These are phyloP conservation scores for Erannis defoliaria DNA, from an alignment of 2,888 invertebrate genomes.

Conservation along the genomic window DNA sequence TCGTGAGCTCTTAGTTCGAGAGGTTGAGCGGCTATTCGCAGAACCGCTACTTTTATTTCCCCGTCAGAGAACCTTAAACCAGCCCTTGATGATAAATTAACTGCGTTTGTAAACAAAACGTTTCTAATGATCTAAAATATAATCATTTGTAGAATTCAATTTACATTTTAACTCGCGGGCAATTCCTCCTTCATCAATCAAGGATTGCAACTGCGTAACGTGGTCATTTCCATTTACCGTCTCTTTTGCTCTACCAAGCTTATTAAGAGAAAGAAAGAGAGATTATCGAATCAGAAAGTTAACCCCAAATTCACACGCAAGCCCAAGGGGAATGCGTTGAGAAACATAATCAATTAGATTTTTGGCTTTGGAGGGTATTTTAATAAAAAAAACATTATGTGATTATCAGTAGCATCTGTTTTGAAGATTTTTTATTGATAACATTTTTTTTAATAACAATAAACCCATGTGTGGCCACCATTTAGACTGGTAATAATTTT, in stretches of 20 bases:
- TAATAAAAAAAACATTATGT: neutral
- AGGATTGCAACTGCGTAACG: slow-evolving; percentile 52
- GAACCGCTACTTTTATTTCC: neutral
- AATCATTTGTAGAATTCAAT: slow-evolving; percentile 66
- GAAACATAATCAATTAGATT: slow-evolving; percentile 66
- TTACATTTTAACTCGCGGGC: slow-evolving; percentile 63
- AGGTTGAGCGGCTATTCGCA: neutral
- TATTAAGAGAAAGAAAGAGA: slow-evolving; percentile 36
- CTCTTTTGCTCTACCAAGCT: slow-evolving; percentile 32
- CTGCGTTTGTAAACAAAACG: slow-evolving; percentile 64
- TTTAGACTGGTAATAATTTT: too few species aligned
- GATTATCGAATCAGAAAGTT: slow-evolving; percentile 39
- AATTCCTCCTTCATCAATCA: slow-evolving; percentile 69
- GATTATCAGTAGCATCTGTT: slow-evolving; percentile 6
- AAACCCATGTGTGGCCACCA: too few species aligned
- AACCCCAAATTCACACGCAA: slow-evolving; percentile 59
- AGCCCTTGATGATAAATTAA: slow-evolving; percentile 37
- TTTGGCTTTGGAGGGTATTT: slow-evolving; percentile 7
- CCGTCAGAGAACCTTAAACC: slow-evolving; percentile 18
- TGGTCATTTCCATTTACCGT: slow-evolving; percentile 35
- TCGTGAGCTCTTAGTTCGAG: too few species aligned
- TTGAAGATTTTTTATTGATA: slow-evolving; percentile 1
- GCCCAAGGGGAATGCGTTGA: slow-evolving; percentile 59
- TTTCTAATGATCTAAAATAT: slow-evolving; percentile 57
- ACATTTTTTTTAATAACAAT: too few species aligned